These are phyloP conservation scores for Todus mexicanus DNA, from an alignment of 2,797 vertebrate species.

Conservation along the genomic window DNA sequence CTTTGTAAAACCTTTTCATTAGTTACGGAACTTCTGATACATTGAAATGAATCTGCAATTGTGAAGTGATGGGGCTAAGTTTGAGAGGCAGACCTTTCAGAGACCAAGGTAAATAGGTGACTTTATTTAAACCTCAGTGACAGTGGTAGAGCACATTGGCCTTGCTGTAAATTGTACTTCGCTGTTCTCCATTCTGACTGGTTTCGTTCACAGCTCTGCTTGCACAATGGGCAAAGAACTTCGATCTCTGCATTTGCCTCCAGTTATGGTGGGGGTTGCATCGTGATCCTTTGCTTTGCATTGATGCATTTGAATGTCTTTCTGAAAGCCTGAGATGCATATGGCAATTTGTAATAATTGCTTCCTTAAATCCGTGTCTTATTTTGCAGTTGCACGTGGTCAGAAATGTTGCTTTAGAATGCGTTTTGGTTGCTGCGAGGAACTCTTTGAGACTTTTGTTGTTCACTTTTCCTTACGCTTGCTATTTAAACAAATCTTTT, in stretches of 20 bases:
- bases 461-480: not conserved
- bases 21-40: not conserved
- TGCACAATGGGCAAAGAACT: not conserved
- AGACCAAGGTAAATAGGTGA: not conserved
- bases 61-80: not conserved
- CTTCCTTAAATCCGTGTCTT: not conserved
- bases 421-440: not conserved
- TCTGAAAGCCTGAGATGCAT: not conserved
- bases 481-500: not conserved
- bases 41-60: not conserved
- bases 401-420: not conserved
- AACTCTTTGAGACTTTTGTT: not conserved
- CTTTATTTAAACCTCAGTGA: not conserved
- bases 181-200: fast-evolving
- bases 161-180: not conserved
- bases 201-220: not conserved
- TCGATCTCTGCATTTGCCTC: not conserved
- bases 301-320: not conserved
- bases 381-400: not conserved
- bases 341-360: not conserved
- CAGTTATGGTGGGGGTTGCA: fast-evolving
- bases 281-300: not conserved
- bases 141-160: not conserved
- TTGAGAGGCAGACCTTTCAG: not conserved
- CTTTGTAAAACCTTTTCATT: not conserved